Evolutionary conservation across 2,888 invertebrate species (phyloP).

Genomic region (Myathropa florea): DNA sequence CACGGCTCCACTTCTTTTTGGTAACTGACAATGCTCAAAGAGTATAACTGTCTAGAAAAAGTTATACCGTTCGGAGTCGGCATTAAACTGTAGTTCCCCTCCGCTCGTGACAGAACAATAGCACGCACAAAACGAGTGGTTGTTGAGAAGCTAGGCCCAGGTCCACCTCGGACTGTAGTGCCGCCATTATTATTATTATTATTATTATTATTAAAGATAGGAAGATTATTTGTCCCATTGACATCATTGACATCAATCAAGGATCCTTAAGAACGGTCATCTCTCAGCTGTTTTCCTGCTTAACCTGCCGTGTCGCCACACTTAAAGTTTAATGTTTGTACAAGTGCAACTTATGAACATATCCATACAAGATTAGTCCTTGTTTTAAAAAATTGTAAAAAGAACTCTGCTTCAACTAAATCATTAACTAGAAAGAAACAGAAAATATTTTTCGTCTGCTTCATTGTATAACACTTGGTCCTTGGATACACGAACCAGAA

Average conservation of each 20-base stretch:
- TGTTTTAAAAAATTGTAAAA: neutral
- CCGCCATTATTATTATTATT: too few species aligned
- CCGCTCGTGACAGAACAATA: too few species aligned
- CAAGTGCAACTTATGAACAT: neutral
- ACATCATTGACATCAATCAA: neutral
- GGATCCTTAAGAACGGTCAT: neutral
- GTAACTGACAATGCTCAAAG: too few species aligned
- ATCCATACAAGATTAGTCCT: neutral
- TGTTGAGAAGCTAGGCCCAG: too few species aligned
- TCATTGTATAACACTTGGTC: neutral
- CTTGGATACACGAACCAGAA: neutral
- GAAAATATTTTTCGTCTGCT: neutral
- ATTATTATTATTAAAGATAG: too few species aligned
- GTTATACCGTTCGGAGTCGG: too few species aligned
- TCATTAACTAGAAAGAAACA: neutral
- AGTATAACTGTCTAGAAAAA: too few species aligned
- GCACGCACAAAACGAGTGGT: too few species aligned
- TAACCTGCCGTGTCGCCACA: neutral
- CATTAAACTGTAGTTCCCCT: too few species aligned
- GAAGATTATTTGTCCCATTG: neutral
- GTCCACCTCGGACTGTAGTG: too few species aligned
- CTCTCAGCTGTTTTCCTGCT: neutral
- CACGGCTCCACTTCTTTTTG: too few species aligned
- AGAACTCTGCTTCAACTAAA: neutral
- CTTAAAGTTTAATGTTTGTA: neutral